Conservation (phyloP, 2,797 vertebrate species). For the Pseudochirops corinnae region DNA sequence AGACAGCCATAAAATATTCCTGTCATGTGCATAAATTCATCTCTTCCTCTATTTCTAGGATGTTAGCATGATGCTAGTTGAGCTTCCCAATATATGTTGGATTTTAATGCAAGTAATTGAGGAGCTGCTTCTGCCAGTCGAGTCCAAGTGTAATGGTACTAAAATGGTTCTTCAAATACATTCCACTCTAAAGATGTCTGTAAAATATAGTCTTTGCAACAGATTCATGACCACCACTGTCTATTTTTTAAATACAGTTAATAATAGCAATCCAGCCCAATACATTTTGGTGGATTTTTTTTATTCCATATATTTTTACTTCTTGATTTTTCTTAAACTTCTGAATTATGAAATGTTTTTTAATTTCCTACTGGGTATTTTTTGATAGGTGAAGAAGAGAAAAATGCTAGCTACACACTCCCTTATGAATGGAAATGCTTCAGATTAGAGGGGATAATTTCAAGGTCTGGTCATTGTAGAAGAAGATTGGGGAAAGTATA, state of each 20-base stretch:
- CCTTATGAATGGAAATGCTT: not conserved
- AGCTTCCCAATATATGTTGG: not conserved
- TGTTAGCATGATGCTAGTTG: not conserved
- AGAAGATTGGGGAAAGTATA: not conserved
- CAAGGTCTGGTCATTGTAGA: not conserved
- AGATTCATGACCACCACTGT: not conserved
- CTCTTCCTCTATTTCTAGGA: not conserved
- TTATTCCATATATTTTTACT: not conserved
- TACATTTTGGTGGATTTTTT: not conserved
- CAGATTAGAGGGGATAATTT: not conserved
- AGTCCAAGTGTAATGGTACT: not conserved
- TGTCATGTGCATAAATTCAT: not conserved
- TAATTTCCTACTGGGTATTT: constrained; percentile 12
- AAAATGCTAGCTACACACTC: not conserved
- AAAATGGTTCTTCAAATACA: not conserved
- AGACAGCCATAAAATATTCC: not conserved
- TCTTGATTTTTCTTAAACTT: not conserved
- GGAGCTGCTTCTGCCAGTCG: not conserved
- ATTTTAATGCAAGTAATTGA: not conserved
- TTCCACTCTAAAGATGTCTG: not conserved
- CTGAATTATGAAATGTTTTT: constrained; percentile 1
- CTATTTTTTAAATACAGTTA: not conserved
- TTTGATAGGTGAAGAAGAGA: not conserved
- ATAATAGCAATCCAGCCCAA: not conserved
- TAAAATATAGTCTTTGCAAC: not conserved